Conservation (phyloP, 2,888 invertebrate species). For the Beris morrisii region DNA sequence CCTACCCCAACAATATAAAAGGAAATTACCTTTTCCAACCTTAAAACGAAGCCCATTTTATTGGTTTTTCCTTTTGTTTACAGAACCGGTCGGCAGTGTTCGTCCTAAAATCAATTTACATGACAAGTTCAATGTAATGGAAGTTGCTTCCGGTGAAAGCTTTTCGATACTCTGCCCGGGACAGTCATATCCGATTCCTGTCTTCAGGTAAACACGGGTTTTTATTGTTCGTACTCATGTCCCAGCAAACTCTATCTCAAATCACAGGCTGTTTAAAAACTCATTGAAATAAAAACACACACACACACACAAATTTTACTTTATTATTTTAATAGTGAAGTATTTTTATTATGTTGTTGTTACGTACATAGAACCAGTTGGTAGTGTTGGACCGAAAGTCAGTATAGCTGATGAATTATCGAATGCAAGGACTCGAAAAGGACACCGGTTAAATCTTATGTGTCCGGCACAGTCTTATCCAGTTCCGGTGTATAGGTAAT, state of each 20-base stretch:
- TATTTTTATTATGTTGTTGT: not conserved
- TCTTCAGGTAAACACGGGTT: slow-evolving; percentile 65
- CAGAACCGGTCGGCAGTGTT: slow-evolving; percentile 62
- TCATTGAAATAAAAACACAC: not conserved
- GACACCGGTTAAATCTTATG: slow-evolving; percentile 63
- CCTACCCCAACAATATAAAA: slow-evolving; percentile 1
- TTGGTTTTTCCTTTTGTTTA: slow-evolving; percentile 43
- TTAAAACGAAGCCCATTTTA: not conserved
- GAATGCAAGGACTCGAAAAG: slow-evolving; percentile 58
- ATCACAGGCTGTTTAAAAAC: not conserved
- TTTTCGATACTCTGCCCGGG: slow-evolving; percentile 72
- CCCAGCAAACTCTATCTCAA: not conserved
- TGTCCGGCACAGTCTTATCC: slow-evolving; percentile 79
- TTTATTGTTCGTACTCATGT: not conserved
- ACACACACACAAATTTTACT: too few relatives aligned
- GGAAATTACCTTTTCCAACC: not conserved
- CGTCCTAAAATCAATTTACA: slow-evolving; percentile 65
- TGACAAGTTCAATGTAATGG: slow-evolving; percentile 45
- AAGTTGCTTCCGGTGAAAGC: slow-evolving; percentile 48
- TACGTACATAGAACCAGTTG: slow-evolving; percentile 57
- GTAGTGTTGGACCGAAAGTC: slow-evolving; percentile 64
- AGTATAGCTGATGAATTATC: slow-evolving; percentile 67
- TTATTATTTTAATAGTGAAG: too few relatives aligned
- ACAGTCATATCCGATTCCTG: slow-evolving; percentile 74
- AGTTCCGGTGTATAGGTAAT: slow-evolving; percentile 68